Conservation (phyloP, 2,888 invertebrate species). For the Rugalucina vietnamica region DNA sequence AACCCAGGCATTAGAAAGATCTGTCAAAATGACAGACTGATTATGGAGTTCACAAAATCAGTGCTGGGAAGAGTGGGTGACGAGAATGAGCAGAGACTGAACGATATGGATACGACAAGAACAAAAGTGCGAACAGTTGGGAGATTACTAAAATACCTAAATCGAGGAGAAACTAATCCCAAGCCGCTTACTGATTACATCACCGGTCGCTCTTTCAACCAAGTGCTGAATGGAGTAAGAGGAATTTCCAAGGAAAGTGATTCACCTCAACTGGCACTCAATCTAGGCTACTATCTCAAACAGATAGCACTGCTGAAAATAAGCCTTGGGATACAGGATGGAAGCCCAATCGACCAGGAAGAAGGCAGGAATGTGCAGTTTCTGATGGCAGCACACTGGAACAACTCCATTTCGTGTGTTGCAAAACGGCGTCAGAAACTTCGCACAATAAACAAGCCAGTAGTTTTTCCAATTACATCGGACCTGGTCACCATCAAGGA, state of each 20-base stretch:
- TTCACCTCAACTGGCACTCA: constrained; percentile 24
- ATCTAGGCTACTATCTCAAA: constrained; percentile 33
- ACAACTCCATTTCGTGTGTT: constrained; percentile 24
- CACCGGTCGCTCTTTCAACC: background rate
- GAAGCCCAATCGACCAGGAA: background rate
- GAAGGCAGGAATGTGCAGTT: constrained; percentile 15
- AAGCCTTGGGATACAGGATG: constrained; percentile 8
- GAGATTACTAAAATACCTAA: constrained; percentile 23
- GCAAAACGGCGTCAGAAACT: constrained; percentile 27
- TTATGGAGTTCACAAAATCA: constrained; percentile 32
- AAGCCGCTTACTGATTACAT: constrained; percentile 3
- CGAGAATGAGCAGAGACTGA: constrained; percentile 35
- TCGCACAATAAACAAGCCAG: background rate
- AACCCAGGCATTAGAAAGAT: constrained; percentile 36
- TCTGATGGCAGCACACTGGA: constrained; percentile 30
- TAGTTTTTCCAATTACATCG: background rate
- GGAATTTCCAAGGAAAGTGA: background rate
- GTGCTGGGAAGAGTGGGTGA: constrained; percentile 21
- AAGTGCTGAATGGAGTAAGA: background rate
- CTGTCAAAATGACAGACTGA: constrained; percentile 23
- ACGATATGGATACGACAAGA: constrained; percentile 36
- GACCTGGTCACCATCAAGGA: background rate
- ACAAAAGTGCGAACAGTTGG: constrained; percentile 38
- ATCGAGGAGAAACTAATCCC: background rate
- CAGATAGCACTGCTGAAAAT: constrained; percentile 22